These are phyloP conservation scores for Thera obeliscata DNA, from an alignment of 2,888 invertebrate species.

Conservation along the genomic window DNA sequence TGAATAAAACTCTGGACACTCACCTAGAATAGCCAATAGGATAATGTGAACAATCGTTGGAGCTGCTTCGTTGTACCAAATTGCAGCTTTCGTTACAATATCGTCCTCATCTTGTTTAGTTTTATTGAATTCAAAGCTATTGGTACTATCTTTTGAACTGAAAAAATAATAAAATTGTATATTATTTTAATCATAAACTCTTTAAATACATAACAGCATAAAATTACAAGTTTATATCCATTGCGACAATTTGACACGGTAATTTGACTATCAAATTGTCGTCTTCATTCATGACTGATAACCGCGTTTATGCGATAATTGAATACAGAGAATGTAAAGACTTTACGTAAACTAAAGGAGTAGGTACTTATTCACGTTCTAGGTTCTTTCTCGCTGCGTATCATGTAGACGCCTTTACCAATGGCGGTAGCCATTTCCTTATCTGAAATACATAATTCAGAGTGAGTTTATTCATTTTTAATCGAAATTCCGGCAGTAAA, in stretches of 20 bases:
- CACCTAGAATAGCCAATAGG: constrained; percentile 52
- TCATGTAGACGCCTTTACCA: constrained; percentile 62
- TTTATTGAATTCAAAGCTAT: constrained; percentile 7
- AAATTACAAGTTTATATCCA: constrained; percentile 53
- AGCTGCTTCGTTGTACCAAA: constrained; percentile 39
- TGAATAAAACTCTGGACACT: constrained; percentile 40
- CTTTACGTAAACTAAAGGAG: constrained; percentile 18
- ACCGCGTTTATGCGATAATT: constrained; percentile 40
- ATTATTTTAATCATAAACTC: not conserved
- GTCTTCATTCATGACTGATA: constrained; percentile 65
- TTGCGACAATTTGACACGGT: constrained; percentile 48
- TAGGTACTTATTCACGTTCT: constrained; percentile 69
- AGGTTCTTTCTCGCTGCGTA: constrained; percentile 56
- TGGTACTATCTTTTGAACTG: constrained; percentile 20
- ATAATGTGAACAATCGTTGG: constrained; percentile 48
- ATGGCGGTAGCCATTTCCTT: constrained; percentile 54
- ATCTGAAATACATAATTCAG: constrained; percentile 58
- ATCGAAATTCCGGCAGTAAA: constrained; percentile 25
- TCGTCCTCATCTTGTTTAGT: constrained; percentile 28
- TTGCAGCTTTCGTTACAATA: constrained; percentile 35
- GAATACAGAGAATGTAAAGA: constrained; percentile 32
- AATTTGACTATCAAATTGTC: constrained; percentile 59
- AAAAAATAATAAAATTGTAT: constrained; percentile 1
- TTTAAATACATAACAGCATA: not conserved
- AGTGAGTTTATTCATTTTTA: constrained; percentile 43